Percentiles rank a stretch among this genome's conserved stretches.
Evolutionary conservation across 2,113 vertebrate species (phyloP).

Genomic region (Ailurus styani): DNA sequence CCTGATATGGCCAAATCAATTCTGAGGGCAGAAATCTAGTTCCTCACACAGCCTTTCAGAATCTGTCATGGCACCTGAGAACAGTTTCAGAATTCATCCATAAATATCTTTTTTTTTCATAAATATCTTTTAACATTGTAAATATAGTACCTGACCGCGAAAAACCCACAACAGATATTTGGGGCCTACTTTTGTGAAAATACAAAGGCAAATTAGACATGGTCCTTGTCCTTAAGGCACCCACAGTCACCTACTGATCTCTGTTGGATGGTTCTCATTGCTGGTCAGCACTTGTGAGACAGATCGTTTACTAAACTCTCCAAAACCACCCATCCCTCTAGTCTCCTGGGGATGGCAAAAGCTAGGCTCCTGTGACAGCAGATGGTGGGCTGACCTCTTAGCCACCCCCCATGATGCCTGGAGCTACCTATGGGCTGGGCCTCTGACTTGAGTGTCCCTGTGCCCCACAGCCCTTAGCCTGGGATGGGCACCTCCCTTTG

Average conservation of each 20-base stretch:
- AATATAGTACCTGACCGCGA: not conserved
- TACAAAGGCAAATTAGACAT: not conserved
- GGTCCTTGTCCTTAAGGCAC: not conserved
- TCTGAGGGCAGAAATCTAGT: not conserved
- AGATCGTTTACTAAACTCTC: not conserved
- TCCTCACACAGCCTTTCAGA: not conserved
- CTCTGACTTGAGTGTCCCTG: not conserved
- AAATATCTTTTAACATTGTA: not conserved
- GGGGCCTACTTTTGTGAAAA: not conserved
- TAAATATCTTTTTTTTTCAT: not conserved
- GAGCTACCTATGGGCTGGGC: not conserved
- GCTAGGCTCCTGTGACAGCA: not conserved
- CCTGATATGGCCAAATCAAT: not conserved
- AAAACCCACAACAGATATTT: not conserved
- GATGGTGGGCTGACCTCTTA: fast-evolving
- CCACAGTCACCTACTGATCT: not conserved
- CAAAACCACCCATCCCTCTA: not conserved
- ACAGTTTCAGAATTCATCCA: not conserved
- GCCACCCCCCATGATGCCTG: not conserved
- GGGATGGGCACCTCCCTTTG: not conserved
- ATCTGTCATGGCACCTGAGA: not conserved
- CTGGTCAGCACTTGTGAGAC: not conserved
- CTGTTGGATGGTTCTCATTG: not conserved
- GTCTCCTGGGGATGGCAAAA: not conserved
- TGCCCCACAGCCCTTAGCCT: not conserved